Base-by-base conservation (phyloP, 2,797 vertebrate genomes). In the Pipistrellus pygmaeus region DNA sequence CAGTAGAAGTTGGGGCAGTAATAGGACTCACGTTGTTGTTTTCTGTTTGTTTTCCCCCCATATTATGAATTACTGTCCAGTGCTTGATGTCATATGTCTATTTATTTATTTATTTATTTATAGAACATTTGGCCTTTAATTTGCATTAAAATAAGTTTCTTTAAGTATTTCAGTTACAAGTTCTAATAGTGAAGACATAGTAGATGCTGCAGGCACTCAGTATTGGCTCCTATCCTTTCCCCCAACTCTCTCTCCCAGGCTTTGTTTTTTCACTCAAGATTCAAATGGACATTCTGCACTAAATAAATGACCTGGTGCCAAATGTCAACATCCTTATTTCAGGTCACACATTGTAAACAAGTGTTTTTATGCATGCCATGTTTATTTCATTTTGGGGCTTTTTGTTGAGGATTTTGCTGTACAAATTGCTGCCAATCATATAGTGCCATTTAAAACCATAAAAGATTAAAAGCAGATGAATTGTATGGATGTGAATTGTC, bases 81-180 rank as follows among this genome's bases (percentile, higher is more conserved):
- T 69, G 30, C 55, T 57, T 64, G 27, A 93, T 90, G 44, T 53
- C 13, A 27, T 84, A 0, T 84, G 18, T 94, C 57, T 13, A 15
- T 64, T 27, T 62, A n/a, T 30, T 62, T 62, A 48, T 30, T 62
- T 62, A 2, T 30, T 27, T 62, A 44, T 30, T 84, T 97, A 13
- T 92, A 93, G 96, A 97, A 97, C 5, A 18, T 97, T 89, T 98
- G 97, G 98, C 97, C 97, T 98, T 98, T 98, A 98, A 98, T 98
- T 98, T 96, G 98, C 97, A 97, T 98, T 99, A 99, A 99, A 99
- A 99, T 98, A 96, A 92, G 96, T 87, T 98, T 98, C 98, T 98
- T 99, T 99, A 99, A 99, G 99, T 99, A 99, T 93, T 98, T 98
- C 97, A 97, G 97, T 97, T 98, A 98, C 98, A 98, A 97, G 98